These are phyloP conservation scores for Leucoma salicis DNA, from an alignment of 2,888 invertebrate genomes.

Conservation along the genomic window DNA sequence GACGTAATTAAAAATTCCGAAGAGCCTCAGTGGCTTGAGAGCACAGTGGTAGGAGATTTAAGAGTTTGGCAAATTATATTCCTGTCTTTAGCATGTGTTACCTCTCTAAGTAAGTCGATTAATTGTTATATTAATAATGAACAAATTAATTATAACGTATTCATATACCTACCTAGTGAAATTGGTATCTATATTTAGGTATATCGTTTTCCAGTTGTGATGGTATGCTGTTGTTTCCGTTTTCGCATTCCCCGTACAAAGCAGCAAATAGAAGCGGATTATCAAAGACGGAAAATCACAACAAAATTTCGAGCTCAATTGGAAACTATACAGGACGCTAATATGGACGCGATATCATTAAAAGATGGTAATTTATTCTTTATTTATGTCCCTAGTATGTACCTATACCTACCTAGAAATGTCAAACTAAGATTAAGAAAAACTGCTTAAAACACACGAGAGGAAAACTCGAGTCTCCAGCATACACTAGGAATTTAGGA, in stretches of 20 bases:
- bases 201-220: slow-evolving; percentile 84
- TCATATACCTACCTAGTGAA: not conserved
- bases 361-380: slow-evolving; percentile 83
- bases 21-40: slow-evolving; percentile 88
- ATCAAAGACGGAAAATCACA: slow-evolving; percentile 91
- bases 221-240: slow-evolving; percentile 94
- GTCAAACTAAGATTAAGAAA: too few relatives aligned
- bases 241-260: slow-evolving; percentile 96
- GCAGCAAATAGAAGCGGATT: slow-evolving; percentile 97
- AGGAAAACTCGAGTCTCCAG: too few relatives aligned
- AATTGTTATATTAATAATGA: too few relatives aligned
- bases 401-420: too few relatives aligned
- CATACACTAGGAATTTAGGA: too few relatives aligned
- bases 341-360: slow-evolving; percentile 92
- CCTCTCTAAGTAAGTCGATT: slow-evolving; percentile 81
- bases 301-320: slow-evolving; percentile 91
- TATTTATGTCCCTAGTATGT: too few relatives aligned
- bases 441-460: too few relatives aligned
- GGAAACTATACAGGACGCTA: slow-evolving; percentile 90
- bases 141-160: too few relatives aligned
- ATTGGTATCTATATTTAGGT: not conserved
- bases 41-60: slow-evolving; percentile 84
- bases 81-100: slow-evolving; percentile 84
- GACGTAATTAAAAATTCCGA: slow-evolving; percentile 68
- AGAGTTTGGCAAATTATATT: slow-evolving; percentile 92